Percentiles rank a stretch among this genome's conserved stretches.
Evolutionary conservation across 2,113 vertebrate genomes (phyloP).

Genomic region (Protobothrops mucrosquamatus): DNA sequence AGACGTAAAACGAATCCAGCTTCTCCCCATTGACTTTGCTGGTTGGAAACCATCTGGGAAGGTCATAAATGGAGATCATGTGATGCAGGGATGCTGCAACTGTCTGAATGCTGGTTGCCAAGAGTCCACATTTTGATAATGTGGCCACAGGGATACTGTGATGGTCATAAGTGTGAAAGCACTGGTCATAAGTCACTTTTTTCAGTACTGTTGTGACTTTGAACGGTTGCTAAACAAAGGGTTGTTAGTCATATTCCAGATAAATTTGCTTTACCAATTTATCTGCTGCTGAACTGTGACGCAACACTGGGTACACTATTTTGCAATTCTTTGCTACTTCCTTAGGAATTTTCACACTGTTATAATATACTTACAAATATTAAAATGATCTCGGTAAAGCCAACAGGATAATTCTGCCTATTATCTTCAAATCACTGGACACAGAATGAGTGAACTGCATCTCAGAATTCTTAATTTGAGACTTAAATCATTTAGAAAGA

Average conservation of each 20-base stretch:
- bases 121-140: not conserved
- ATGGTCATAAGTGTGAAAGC: not conserved
- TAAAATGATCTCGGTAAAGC: not conserved
- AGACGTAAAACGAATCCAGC: not conserved
- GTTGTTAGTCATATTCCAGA: not conserved
- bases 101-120: not conserved
- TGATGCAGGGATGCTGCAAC: not conserved
- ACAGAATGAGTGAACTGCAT: not conserved
- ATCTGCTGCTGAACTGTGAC: not conserved
- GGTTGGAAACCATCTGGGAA: not conserved
- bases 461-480: constrained; percentile 37
- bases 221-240: not conserved
- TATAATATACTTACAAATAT: not conserved
- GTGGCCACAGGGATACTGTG: not conserved
- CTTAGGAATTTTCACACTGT: not conserved
- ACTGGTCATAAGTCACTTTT: not conserved
- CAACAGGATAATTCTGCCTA: not conserved
- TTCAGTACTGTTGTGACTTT: not conserved
- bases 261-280: not conserved
- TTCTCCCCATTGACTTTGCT: not conserved
- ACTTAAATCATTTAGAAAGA: constrained; percentile 34
- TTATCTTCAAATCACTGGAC: not conserved
- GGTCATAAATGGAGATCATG: not conserved
- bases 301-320: not conserved
- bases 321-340: not conserved